Base-by-base conservation (phyloP, 2,888 invertebrate genomes). In the Apodemia hepburni region DNA sequence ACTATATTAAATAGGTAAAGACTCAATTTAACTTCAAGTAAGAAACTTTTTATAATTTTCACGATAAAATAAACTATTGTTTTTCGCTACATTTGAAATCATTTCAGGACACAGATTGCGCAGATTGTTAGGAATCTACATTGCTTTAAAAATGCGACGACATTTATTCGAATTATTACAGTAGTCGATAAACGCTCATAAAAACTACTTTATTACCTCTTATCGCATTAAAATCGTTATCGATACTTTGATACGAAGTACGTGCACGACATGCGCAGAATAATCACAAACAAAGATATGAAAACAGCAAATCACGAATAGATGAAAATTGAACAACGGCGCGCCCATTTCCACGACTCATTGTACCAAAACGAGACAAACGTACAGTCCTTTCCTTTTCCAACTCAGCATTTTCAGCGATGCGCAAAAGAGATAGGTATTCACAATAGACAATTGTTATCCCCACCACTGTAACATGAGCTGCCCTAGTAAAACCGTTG, bases 391-490 rank as follows among this genome's bases (percentile, higher is more conserved):
- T 67, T 69, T 80, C 78, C 65, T 74, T 57, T 66, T 86, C 84
- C 73, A 68, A 71, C 87, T 83, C 85, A 87, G 78, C 73, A 74
- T 78, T 73, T 76, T 76, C 63, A 64, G 68, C 71, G 75, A 77
- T 74, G 76, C 70, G 85, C 84, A 85, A 89, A 80, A 87, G 88
- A 90, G 90, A 90, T 86, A 89, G 90, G 77, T 79, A 79, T 70
- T 71, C 75, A 90, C 90, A 91, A 91, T 91, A 88, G 90, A 84
- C 90, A 84, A 91, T 91, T 91, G 91, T 91, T 88, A 90, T 88
- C 89, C 90, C 90, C 78, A 80, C 89, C 78, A 76, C 72, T 60
- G 67, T 67, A 71, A 68, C 70, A 70, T 71, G 79, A 71, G 71
- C 79, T 80, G 82, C 81, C 83, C 84, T 86, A 82, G 81, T 74